Evolutionary conservation across 2,888 invertebrate genomes (phyloP).

Genomic region (Stenchaetothrips biformis): DNA sequence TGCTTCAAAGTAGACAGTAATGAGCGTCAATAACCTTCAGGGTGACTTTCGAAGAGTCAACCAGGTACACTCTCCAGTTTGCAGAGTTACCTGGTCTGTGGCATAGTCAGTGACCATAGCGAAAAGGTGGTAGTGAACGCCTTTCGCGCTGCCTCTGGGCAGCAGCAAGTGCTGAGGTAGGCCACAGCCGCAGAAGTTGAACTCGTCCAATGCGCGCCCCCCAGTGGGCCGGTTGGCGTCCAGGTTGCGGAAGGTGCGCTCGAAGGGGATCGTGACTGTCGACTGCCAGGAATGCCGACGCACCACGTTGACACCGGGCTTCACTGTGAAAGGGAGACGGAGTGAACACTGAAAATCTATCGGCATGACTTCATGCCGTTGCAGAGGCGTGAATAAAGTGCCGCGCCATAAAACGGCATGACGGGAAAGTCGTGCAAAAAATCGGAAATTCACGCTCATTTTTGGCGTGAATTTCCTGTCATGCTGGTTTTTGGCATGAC

Average conservation of each 20-base stretch:
- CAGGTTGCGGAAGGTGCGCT: constrained; percentile 70
- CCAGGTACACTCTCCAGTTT: too few species aligned
- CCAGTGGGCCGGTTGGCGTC: constrained; percentile 58
- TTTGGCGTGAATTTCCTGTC: too few species aligned
- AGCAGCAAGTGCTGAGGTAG: constrained; percentile 48
- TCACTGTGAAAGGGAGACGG: constrained; percentile 55
- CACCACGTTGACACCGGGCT: constrained; percentile 62
- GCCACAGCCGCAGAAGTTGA: constrained; percentile 77
- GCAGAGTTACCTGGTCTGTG: constrained; percentile 41
- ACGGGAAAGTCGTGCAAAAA: too few species aligned
- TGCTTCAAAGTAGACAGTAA: too few species aligned
- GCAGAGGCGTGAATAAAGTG: too few species aligned
- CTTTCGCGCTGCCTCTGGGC: constrained; percentile 44
- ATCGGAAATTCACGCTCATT: too few species aligned
- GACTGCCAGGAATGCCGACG: constrained; percentile 64
- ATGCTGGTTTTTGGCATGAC: too few species aligned
- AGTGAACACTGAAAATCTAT: too few species aligned
- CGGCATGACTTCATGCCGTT: too few species aligned
- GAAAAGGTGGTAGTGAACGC: constrained; percentile 43
- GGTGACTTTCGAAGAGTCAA: too few species aligned
- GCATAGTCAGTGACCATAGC: constrained; percentile 44
- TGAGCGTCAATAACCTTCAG: too few species aligned
- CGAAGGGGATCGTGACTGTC: constrained; percentile 76
- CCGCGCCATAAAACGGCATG: too few species aligned
- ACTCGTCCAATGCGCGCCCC: constrained; percentile 48